Evolutionary conservation across 2,113 vertebrate genomes (phyloP).

Genomic region (Paratilapia polleni): DNA sequence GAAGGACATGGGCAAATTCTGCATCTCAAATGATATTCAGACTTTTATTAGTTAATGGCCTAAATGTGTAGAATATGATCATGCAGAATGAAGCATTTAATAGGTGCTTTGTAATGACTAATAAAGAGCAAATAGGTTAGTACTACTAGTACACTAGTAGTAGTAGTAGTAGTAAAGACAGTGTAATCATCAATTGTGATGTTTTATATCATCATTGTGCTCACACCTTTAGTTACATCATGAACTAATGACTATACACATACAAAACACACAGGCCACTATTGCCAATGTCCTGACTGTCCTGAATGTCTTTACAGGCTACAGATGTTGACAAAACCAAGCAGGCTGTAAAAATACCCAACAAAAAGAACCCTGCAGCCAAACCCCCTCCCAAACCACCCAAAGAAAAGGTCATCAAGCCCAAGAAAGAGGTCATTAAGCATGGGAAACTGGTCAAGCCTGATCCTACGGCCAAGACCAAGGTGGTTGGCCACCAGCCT

Average conservation of each 20-base stretch:
- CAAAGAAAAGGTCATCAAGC: conserved; percentile 89
- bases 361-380: conserved; percentile 79
- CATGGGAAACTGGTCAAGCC: conserved; percentile 44
- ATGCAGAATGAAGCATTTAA: too few species aligned
- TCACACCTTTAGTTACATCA: neutral
- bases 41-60: too few species aligned
- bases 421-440: conserved; percentile 86
- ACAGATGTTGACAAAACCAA: conserved; percentile 81
- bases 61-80: too few species aligned
- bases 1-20: neutral
- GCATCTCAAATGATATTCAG: neutral
- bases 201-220: neutral
- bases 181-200: neutral
- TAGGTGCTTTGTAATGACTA: too few species aligned
- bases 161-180: neutral
- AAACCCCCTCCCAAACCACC: conserved; percentile 71
- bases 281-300: neutral
- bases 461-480: conserved; percentile 85
- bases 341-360: conserved; percentile 75
- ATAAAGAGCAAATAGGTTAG: too few species aligned
- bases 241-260: neutral
- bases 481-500: conserved; percentile 82
- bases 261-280: neutral
- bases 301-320: conserved; percentile 78
- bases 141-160: neutral